Conservation (phyloP, 64 coral and sea anemone species). For the Anthopleura sola region DNA sequence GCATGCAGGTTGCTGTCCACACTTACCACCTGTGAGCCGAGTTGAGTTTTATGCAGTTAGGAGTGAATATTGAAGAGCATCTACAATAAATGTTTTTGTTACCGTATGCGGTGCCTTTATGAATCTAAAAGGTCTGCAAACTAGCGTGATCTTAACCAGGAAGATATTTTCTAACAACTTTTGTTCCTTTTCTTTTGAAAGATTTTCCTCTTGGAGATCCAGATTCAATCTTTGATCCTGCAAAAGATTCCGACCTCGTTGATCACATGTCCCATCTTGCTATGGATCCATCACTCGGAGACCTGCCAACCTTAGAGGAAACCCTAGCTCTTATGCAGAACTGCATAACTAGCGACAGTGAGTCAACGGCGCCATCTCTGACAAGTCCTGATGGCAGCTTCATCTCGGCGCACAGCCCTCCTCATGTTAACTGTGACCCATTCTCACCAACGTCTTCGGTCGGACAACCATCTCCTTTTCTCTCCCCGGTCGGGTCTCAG, state of each 20-base stretch:
- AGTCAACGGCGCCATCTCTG: conserved; percentile 19
- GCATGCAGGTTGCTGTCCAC: too few species aligned
- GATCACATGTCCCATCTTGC: conserved; percentile 53
- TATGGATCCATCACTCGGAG: conserved; percentile 29
- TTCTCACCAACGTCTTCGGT: conserved; percentile 51
- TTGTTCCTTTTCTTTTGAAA: background rate
- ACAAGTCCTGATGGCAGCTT: conserved; percentile 70
- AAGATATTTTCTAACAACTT: background rate
- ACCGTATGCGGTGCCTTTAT: too few species aligned
- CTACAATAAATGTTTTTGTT: too few species aligned
- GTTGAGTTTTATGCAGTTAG: too few species aligned
- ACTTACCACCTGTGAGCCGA: too few species aligned
- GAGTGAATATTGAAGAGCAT: too few species aligned
- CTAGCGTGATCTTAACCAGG: too few species aligned
- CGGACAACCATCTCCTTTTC: conserved; percentile 49
- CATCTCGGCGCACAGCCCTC: conserved; percentile 46
- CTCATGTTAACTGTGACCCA: conserved; percentile 60
- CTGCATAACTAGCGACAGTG: conserved; percentile 54
- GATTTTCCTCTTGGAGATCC: conserved; percentile 38
- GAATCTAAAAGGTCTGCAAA: too few species aligned
- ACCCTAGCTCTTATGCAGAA: conserved; percentile 60
- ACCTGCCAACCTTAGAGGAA: conserved; percentile 82
- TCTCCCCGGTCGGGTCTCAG: conserved; percentile 38
- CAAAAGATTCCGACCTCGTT: conserved; percentile 26
- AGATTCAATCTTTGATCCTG: conserved; percentile 9